These are phyloP conservation scores for Eilema caniola DNA, from an alignment of 2,888 invertebrate genomes.

Conservation along the genomic window DNA sequence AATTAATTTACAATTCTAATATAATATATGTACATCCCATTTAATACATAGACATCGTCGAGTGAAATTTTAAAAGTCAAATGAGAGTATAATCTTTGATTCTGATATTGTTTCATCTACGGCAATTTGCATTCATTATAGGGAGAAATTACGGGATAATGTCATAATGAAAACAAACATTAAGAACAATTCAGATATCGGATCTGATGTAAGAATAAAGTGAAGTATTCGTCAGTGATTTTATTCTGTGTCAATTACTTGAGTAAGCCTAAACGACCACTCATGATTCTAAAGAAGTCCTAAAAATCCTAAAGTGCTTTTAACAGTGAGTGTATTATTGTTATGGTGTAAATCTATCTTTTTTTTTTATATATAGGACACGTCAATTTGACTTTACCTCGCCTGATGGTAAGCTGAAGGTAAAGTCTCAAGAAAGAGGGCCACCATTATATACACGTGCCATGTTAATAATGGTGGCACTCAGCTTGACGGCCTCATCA, in stretches of 20 bases:
- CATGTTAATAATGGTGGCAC: too few relatives aligned
- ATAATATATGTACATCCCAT: slow-evolving; percentile 52
- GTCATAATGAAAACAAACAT: slow-evolving; percentile 31
- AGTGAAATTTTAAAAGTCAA: slow-evolving; percentile 62
- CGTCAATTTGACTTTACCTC: too few relatives aligned
- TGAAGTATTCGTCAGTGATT: slow-evolving; percentile 11
- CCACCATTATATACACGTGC: too few relatives aligned
- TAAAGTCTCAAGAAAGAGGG: too few relatives aligned
- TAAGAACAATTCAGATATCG: slow-evolving; percentile 20
- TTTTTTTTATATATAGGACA: too few relatives aligned
- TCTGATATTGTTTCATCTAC: slow-evolving; percentile 53
- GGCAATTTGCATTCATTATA: slow-evolving; percentile 47
- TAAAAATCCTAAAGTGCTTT: not conserved
- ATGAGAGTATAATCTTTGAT: slow-evolving; percentile 57
- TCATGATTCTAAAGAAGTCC: not conserved
- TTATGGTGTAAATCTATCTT: not conserved
- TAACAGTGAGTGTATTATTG: not conserved
- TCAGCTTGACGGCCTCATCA: too few relatives aligned
- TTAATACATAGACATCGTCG: slow-evolving; percentile 59
- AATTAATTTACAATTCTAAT: slow-evolving; percentile 79
- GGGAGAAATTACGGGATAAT: slow-evolving; percentile 27
- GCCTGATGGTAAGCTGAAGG: too few relatives aligned
- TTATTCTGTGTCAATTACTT: slow-evolving; percentile 10
- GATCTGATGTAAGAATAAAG: slow-evolving; percentile 20
- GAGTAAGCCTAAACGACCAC: not conserved